Conservation (phyloP, 2,113 vertebrate genomes). For the Piaya cayana region DNA sequence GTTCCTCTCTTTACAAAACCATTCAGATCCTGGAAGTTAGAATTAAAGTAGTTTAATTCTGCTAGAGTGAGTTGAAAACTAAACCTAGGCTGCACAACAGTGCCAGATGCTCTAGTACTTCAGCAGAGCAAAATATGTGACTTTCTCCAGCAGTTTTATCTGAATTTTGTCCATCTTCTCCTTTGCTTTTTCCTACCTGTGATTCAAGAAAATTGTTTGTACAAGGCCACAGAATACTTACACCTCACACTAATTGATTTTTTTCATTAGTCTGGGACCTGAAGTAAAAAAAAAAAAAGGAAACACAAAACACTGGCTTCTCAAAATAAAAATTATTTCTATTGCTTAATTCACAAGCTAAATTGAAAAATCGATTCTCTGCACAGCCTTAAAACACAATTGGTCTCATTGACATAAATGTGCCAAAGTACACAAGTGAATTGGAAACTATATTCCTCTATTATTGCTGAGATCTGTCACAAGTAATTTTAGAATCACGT, state of each 20-base stretch:
- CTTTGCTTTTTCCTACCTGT: neutral
- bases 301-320: neutral
- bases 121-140: neutral
- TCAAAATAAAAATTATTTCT: neutral
- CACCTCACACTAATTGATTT: neutral
- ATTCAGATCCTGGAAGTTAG: neutral
- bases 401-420: neutral
- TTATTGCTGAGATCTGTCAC: slow-evolving; percentile 14
- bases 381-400: neutral
- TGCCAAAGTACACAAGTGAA: neutral
- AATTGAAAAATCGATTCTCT: slow-evolving; percentile 28
- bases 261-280: neutral
- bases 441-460: neutral
- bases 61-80: neutral
- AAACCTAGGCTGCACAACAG: neutral
- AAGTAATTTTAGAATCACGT: neutral
- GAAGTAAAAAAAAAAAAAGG: neutral
- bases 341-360: neutral
- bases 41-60: neutral
- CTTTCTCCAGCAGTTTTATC: neutral
- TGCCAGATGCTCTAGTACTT: neutral
- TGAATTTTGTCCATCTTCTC: neutral
- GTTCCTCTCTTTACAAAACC: neutral
- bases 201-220: neutral
- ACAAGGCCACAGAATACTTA: neutral